Base-by-base conservation (phyloP, 2,888 invertebrate genomes). In the Scaptomyza reducta region DNA sequence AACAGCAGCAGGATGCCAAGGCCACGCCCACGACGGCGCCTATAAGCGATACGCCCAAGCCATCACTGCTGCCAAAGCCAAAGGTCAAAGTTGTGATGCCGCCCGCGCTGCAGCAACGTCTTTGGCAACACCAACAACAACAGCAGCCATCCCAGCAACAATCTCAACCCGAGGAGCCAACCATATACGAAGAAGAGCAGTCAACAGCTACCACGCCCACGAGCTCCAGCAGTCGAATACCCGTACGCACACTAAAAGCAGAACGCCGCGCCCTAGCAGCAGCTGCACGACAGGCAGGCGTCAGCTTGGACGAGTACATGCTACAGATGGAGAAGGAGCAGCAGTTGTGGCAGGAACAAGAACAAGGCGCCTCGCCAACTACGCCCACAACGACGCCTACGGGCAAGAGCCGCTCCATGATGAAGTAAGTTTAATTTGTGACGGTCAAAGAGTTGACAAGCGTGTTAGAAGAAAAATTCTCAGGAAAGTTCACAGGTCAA, bases 41-140 rank as follows among this genome's bases (percentile, higher is more conserved):
- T 57, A 58, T 64, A 46, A 18, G 9, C 29, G 88, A 88, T 40
- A 53, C 74, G 51, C 76, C 84, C 63, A 90, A 91, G 73, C 91
- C 91, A 41, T 91, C 91, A 49, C 78, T 91, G 77, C 69, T 91
- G 80, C 91, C 91, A 49, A 91, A 91, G 80, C 91, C 91, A 77
- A 91, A 91, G 88, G 88, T 91, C 77, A 90, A 89, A 85, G 90
- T 90, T 65, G 79, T 90, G 16, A 77, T 90, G 41, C 90, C 90
- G 62, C 88, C 91, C 54, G 89, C 83, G 59, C 76, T 90, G 68
- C 79, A 88, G 74, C 88, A 89, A 63, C 79, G 83, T 29, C 82
- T 89, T 11, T 72, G 77, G 64, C 80, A 80, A 13, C 76, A 78
- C n/a, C 79, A 80, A 27, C 67, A 74, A 7, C 76, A 77, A 7